phyloP scores from a whole-genome alignment of 2,888 invertebrate genomes.

The Labia minor region DNA sequence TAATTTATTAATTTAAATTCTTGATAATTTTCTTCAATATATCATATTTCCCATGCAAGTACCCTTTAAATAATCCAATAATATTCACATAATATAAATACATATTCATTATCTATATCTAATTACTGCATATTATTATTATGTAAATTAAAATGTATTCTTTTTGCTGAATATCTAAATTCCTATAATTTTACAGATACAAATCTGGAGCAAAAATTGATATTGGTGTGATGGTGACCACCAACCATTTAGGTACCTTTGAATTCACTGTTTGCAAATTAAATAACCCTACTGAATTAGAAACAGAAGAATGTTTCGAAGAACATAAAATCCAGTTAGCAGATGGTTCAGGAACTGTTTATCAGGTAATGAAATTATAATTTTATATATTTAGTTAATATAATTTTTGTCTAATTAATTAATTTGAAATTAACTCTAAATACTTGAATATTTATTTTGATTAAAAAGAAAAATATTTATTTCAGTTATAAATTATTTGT shows the following conservation, averaged over 20 bases:
- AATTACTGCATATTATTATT: too few relatives aligned
- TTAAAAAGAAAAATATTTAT: too few relatives aligned
- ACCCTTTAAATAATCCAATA: too few relatives aligned
- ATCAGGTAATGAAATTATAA: constrained; percentile 2
- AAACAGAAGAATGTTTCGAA: constrained; percentile 32
- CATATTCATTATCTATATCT: too few relatives aligned
- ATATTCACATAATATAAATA: too few relatives aligned
- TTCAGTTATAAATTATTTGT: not conserved
- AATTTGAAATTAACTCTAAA: constrained; percentile 4
- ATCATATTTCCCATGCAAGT: too few relatives aligned
- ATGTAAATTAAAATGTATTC: too few relatives aligned
- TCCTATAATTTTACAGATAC: constrained; percentile 30
- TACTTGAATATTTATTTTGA: too few relatives aligned
- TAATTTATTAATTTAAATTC: too few relatives aligned
- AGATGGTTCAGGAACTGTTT: constrained; percentile 19
- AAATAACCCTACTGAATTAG: constrained; percentile 26
- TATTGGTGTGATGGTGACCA: constrained; percentile 34
- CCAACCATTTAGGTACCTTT: constrained; percentile 36
- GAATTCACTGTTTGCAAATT: constrained; percentile 31
- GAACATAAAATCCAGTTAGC: constrained; percentile 25
- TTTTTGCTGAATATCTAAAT: too few relatives aligned
- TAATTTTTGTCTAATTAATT: constrained; percentile 19
- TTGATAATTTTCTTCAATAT: too few relatives aligned
- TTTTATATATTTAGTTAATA: not conserved
- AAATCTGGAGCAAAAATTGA: constrained; percentile 32